Evolutionary conservation across 2,797 vertebrate species (phyloP).

Genomic region (Balearica regulorum): DNA sequence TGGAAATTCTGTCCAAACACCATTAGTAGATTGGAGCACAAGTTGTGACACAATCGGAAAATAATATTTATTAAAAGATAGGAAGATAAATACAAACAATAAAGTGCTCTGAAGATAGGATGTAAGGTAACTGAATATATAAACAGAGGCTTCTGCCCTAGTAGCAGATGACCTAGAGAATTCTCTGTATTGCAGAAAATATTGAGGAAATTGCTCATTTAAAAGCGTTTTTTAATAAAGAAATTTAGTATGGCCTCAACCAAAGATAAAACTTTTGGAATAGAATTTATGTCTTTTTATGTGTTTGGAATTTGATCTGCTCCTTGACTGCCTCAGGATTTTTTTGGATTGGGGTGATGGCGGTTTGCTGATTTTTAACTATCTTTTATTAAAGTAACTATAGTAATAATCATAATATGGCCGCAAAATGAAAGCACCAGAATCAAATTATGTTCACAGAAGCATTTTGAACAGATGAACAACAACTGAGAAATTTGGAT

Average conservation of each 20-base stretch:
- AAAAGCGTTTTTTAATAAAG: not conserved
- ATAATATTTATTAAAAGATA: not conserved
- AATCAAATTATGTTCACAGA: not conserved
- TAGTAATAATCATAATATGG: not conserved
- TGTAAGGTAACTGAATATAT: not conserved
- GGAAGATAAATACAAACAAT: not conserved
- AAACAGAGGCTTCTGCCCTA: not conserved
- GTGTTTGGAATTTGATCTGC: not conserved
- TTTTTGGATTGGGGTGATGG: not conserved
- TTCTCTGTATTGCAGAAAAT: not conserved
- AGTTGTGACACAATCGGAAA: not conserved
- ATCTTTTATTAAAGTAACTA: not conserved
- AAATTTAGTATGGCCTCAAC: not conserved
- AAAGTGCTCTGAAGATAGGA: not conserved
- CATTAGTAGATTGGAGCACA: constrained; percentile 3
- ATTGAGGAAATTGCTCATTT: not conserved
- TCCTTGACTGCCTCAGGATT: not conserved
- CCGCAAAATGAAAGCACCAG: not conserved
- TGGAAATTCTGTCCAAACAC: not conserved
- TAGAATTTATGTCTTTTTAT: not conserved
- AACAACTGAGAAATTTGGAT: not conserved
- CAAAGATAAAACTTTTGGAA: not conserved
- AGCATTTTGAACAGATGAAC: not conserved
- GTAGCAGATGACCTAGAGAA: not conserved
- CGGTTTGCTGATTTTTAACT: not conserved